Evolutionary conservation across 2,797 vertebrate genomes (phyloP).

Genomic region (Urophycis tenuis): DNA sequence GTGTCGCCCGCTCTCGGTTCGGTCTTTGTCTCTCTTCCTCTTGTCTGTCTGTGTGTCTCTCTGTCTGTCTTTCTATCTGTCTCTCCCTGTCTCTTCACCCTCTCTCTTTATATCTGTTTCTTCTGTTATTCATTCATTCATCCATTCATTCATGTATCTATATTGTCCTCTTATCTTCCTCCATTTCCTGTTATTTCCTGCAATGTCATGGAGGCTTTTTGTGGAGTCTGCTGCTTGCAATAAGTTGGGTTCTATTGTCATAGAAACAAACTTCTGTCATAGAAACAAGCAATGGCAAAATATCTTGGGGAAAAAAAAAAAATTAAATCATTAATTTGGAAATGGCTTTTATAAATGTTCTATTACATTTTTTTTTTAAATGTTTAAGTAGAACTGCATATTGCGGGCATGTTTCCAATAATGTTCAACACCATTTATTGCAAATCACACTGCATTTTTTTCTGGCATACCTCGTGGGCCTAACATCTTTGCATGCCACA

Average conservation of each 20-base stretch:
- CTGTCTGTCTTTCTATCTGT: no score
- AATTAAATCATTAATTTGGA: not conserved
- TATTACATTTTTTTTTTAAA: not conserved
- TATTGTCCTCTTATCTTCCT: conserved; percentile 16
- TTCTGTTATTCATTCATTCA: no score
- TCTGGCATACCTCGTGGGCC: not conserved
- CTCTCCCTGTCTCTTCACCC: no score
- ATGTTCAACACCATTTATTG: not conserved
- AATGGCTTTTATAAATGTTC: not conserved
- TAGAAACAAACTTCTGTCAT: not conserved
- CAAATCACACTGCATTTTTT: not conserved
- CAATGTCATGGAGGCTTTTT: not conserved
- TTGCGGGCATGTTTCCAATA: not conserved
- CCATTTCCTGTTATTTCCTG: conserved; percentile 2
- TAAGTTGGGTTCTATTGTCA: not conserved
- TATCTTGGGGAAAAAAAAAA: no score
- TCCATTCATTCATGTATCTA: no score
- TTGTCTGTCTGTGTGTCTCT: no score
- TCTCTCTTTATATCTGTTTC: no score
- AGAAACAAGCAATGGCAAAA: not conserved
- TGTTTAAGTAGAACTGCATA: not conserved
- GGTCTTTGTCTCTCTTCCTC: not conserved
- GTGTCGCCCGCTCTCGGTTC: not conserved
- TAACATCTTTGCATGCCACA: not conserved
- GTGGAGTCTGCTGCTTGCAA: not conserved